Conservation (phyloP, 2,797 vertebrate genomes). For the Tiaroga cobitis region DNA sequence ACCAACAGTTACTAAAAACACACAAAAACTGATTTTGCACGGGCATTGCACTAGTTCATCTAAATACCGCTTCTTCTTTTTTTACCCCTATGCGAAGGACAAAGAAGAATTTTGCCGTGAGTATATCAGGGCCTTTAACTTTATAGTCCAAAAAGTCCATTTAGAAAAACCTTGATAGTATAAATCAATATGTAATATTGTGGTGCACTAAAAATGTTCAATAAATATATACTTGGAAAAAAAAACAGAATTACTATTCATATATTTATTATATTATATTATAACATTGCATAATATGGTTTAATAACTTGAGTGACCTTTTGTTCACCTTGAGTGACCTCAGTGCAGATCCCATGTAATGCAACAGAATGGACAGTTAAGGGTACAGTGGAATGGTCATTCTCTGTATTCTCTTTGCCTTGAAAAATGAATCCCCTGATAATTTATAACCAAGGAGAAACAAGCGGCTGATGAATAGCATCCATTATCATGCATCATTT, state of each 20-base stretch:
- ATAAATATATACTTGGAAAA: background rate
- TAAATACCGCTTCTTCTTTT: background rate
- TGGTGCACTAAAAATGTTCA: too few relatives aligned
- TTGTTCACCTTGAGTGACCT: background rate
- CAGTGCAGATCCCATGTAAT: conserved; percentile 6
- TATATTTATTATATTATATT: conserved; percentile 23
- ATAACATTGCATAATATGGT: background rate
- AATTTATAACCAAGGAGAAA: conserved; percentile 52
- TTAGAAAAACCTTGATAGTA: too few relatives aligned
- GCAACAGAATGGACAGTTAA: conserved; percentile 46
- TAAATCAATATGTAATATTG: background rate
- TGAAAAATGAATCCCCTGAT: conserved; percentile 24
- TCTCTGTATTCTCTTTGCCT: conserved; percentile 18
- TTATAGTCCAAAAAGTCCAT: too few relatives aligned
- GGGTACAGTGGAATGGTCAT: background rate
- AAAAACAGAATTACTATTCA: background rate
- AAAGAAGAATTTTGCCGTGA: too few relatives aligned
- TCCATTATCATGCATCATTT: conserved; percentile 55
- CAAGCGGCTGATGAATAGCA: conserved; percentile 44
- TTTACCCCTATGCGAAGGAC: too few relatives aligned
- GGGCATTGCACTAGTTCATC: too few relatives aligned
- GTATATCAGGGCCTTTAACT: too few relatives aligned
- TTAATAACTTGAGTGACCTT: conserved; percentile 13
- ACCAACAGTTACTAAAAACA: too few relatives aligned
- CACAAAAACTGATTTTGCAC: too few relatives aligned